These are phyloP conservation scores for Atrina japonica DNA, from an alignment of 2,888 invertebrate species.

Conservation along the genomic window DNA sequence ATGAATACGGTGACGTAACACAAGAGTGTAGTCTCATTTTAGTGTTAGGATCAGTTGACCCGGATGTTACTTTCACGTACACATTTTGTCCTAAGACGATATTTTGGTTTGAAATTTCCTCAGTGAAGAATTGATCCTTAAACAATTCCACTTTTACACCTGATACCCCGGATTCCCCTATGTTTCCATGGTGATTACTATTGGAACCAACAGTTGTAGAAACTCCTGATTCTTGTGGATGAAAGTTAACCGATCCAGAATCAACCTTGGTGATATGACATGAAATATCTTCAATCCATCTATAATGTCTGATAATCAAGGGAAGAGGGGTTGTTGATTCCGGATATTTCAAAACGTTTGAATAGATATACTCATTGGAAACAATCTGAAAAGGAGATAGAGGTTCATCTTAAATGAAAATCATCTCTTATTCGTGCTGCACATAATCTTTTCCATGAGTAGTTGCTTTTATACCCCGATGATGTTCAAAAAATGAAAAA, in stretches of 20 bases:
- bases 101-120: not conserved
- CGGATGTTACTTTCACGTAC: conserved; percentile 7
- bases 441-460: too few relatives aligned
- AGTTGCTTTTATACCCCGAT: too few relatives aligned
- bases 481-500: too few relatives aligned
- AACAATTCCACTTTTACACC: not conserved
- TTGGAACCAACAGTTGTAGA: not conserved
- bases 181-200: not conserved
- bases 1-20: not conserved
- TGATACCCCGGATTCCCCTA: not conserved
- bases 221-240: not conserved
- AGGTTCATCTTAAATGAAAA: too few relatives aligned
- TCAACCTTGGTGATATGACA: not conserved
- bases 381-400: not conserved
- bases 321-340: conserved; percentile 1
- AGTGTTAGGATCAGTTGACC: not conserved
- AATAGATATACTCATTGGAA: not conserved
- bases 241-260: not conserved
- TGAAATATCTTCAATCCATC: not conserved
- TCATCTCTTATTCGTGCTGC: too few relatives aligned
- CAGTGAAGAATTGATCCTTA: not conserved
- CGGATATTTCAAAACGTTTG: not conserved
- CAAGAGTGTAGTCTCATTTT: conserved; percentile 8
- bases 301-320: not conserved
- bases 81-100: not conserved